phyloP scores from a whole-genome alignment of 2,113 vertebrate species.

The Actenoides lindsayi region DNA sequence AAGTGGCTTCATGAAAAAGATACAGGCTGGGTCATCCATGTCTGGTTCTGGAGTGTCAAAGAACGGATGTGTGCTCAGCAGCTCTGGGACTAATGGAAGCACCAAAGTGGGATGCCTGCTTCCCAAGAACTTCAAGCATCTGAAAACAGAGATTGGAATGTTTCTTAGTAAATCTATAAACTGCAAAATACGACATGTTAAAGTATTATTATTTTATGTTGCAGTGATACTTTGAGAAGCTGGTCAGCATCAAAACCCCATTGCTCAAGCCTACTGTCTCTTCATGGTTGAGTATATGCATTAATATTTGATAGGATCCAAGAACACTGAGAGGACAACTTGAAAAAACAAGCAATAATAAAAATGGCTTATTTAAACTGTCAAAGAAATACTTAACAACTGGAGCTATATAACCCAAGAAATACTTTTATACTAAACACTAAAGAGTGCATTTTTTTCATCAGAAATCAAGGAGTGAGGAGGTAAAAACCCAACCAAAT shows the following conservation, averaged over 20 bases:
- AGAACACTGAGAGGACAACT: background rate
- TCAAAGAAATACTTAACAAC: background rate
- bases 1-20: conserved; percentile 68
- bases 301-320: background rate
- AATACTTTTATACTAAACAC: background rate
- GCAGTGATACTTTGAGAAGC: background rate
- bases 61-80: conserved; percentile 95
- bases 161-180: background rate
- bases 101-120: conserved; percentile 92
- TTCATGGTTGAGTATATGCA: background rate
- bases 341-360: background rate
- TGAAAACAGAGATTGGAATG: conserved; percentile 58
- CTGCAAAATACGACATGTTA: background rate
- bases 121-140: conserved; percentile 95
- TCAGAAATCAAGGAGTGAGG: background rate
- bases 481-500: background rate
- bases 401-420: background rate
- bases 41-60: conserved; percentile 97
- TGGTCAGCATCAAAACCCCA: background rate
- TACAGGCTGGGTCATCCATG: conserved; percentile 99
- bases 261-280: background rate
- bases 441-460: background rate
- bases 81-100: conserved; percentile 92
- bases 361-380: background rate
- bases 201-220: background rate